These are phyloP conservation scores for Tipula helvola DNA, from an alignment of 2,888 invertebrate genomes.

Conservation along the genomic window DNA sequence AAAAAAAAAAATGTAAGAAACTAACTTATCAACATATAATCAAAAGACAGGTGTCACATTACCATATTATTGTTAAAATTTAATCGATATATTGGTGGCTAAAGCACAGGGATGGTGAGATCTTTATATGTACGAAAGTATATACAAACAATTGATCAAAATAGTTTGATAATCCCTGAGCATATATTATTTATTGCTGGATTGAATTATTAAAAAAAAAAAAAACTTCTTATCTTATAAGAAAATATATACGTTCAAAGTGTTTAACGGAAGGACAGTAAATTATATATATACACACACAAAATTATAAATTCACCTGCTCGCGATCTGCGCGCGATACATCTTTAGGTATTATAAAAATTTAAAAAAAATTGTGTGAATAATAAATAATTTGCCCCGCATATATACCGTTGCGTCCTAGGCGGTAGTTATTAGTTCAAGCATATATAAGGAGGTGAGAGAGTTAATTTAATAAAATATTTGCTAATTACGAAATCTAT, in stretches of 20 bases:
- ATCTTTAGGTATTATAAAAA: background rate
- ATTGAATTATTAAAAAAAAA: background rate
- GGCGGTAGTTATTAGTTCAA: slow-evolving; percentile 4
- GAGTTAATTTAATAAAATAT: background rate
- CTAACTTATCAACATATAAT: slow-evolving; percentile 8
- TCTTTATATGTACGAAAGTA: background rate
- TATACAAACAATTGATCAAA: background rate
- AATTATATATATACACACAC: background rate
- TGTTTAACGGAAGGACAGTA: background rate
- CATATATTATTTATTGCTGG: background rate
- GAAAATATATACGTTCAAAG: background rate
- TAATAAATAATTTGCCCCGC: background rate
- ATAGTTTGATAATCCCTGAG: background rate
- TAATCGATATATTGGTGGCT: background rate
- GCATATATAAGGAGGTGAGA: background rate
- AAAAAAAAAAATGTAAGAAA: background rate
- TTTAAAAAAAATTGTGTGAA: background rate
- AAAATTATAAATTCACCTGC: background rate
- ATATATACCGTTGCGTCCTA: background rate
- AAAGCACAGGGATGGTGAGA: background rate
- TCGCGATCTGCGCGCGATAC: background rate
- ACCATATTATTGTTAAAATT: background rate
- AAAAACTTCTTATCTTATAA: background rate
- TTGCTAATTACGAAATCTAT: background rate
- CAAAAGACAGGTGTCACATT: slow-evolving; percentile 9